Evolutionary conservation across 2,888 invertebrate species (phyloP), one percentile per base, ranked within the genome.

Genomic region (Notodonta ziczac): DNA sequence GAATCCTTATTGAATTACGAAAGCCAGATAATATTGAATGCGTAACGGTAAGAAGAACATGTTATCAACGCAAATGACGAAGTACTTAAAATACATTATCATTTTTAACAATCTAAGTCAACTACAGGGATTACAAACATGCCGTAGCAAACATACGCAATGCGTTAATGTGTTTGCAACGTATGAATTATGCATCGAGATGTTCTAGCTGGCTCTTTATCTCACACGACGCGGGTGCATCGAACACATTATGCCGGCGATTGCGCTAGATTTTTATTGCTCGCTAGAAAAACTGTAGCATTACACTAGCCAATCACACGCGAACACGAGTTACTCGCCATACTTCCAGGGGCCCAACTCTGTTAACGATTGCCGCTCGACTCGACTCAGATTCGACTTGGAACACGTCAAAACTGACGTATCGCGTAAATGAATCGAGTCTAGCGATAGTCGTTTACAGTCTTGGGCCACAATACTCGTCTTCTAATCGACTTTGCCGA

Each of bases 111-210:
- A 46, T 46, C 5, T 46, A 46, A 13, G 46, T 13, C 46, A 5
- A 13, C 5, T 9, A 7, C 72, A 79, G 77, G 76, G 69, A 82
- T 80, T 82, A 83, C 79, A 84, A 83, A 82, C 76, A 81, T 80
- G 80, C 78, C 75, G 77, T 74, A 76, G 77, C 74, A 77, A 70
- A 71, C 73, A 84, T 83, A 84, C 78, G 81, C 76, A 82, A 76
- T 77, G 83, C 83, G 83, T 84, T 86, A 86, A 86, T 83, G 83
- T 86, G 82, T 84, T 86, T 85, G 78, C 84, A 77, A 73, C 76
- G 72, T 80, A 87, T 87, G 85, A 87, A 88, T 87, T 86, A 87
- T 77, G 86, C 85, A 88, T 87, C 66, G 80, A 76, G 77, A 74
- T 81, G 78, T 81, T 78, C 78, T 75, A 74, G 67, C 74, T 66